phyloP scores from a whole-genome alignment of 2,888 invertebrate species.

The Morpho achilles region DNA sequence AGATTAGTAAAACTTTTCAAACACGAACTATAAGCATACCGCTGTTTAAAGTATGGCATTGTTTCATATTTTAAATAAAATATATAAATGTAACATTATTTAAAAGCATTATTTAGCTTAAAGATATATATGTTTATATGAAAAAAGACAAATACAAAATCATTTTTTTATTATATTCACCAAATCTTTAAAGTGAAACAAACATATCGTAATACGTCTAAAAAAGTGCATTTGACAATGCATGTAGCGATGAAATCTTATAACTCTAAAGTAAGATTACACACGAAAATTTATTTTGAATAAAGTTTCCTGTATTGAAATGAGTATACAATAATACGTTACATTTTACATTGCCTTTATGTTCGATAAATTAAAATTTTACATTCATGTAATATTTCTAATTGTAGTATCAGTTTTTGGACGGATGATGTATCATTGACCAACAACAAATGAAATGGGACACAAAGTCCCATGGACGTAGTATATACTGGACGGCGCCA shows the following conservation, averaged over 20 bases:
- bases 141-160: background rate
- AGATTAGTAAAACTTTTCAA: conserved; percentile 5
- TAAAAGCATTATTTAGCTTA: background rate
- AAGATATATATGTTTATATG: background rate
- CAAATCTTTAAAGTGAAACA: background rate
- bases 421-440: no score
- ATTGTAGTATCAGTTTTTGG: no score
- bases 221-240: background rate
- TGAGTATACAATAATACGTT: no score
- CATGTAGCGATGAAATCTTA: background rate
- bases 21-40: background rate
- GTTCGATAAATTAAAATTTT: no score
- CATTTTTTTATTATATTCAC: conserved; percentile 1
- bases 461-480: no score
- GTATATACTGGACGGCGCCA: no score
- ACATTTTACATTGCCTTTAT: no score
- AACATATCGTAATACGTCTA: background rate
- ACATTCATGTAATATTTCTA: no score
- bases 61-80: background rate
- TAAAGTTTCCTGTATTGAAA: no score
- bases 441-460: no score
- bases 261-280: background rate
- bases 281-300: no score
- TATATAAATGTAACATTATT: background rate
- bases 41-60: background rate